Base-by-base conservation (phyloP, 2,888 invertebrate genomes). In the Apantesis nais region DNA sequence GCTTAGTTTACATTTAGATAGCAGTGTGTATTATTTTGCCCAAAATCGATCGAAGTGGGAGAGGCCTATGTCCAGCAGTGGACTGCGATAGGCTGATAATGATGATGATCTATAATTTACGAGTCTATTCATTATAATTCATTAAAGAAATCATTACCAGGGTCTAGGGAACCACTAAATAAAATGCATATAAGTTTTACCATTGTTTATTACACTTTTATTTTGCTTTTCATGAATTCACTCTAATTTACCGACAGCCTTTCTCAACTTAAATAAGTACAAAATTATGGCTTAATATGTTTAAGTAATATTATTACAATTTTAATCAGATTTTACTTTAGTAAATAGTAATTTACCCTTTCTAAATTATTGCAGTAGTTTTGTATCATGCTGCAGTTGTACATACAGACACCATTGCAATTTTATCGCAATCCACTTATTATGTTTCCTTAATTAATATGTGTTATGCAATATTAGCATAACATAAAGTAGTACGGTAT, bases 171-270 rank as follows among this genome's bases (percentile, higher is more conserved):
- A n/a, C 7, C 22, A 3, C n/a, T 5, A 29, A 29, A 29, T 14
- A 58, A 58, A 58, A 58, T 29, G 0, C 16, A 16, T 29, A 16
- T 16, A 58, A 58, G 0, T 29, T 16, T 16, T 19, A 16, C 16
- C 16, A 29, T 58, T 25, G 2, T 70, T 62, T 61, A 66, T 62
- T 55, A 12, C 22, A 22, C n/a, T 60, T 65, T 14, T 11, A 3
- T 58, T 52, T 52, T 62, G 0, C 14, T 55, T 65, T 25, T 58
- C 5, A 55, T 25, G 55, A 25, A 41, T 52, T 52, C 37, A 70
- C 19, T 66, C 66, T 62, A 70, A n/a, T 2, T 52, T 70, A 62
- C 22, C 48, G 65, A 66, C 66, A 70, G 70, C 70, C 70, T 71
- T 67, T 67, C 58, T 44, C 41, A 58, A 68, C 37, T 52, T 41